Evolutionary conservation across 2,888 invertebrate species (phyloP).

Genomic region (Caradrina kadenii): DNA sequence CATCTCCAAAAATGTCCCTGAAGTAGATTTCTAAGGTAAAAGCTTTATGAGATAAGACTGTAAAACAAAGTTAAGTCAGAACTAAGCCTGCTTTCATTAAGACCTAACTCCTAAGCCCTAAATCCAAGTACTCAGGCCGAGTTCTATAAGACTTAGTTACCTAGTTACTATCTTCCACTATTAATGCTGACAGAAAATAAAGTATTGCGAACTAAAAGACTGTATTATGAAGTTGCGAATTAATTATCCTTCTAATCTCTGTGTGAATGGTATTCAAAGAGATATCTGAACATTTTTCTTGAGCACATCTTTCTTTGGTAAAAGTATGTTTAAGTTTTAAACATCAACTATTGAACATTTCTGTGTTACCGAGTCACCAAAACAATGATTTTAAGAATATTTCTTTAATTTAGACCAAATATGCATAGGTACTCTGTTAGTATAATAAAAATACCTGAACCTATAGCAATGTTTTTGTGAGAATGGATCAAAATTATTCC

Average conservation of each 20-base stretch:
- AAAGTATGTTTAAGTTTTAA: too few species aligned
- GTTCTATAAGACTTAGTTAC: constrained; percentile 36
- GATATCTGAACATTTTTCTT: not conserved
- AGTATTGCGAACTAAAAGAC: constrained; percentile 17
- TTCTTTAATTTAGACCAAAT: too few species aligned
- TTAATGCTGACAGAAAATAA: constrained; percentile 27
- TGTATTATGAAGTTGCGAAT: not conserved
- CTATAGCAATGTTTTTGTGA: too few species aligned
- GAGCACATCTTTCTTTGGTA: too few species aligned
- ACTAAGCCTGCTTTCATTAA: constrained; percentile 46
- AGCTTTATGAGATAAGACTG: constrained; percentile 20
- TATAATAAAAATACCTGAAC: too few species aligned
- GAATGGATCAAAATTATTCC: too few species aligned
- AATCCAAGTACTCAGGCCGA: constrained; percentile 34
- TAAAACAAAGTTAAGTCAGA: constrained; percentile 39
- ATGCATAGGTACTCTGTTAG: too few species aligned
- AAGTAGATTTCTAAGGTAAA: constrained; percentile 30
- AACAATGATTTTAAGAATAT: too few species aligned
- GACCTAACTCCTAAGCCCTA: constrained; percentile 35
- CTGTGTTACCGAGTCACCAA: too few species aligned
- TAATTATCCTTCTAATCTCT: not conserved
- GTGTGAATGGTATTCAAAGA: not conserved
- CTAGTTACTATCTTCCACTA: constrained; percentile 20
- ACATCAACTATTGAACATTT: too few species aligned
- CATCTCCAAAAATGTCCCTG: constrained; percentile 16